A percentile compares a stretch with the other conserved stretches of the same genome.
Evolutionary conservation across 2,888 invertebrate species (phyloP).

Genomic region (Zelleria hepariella): DNA sequence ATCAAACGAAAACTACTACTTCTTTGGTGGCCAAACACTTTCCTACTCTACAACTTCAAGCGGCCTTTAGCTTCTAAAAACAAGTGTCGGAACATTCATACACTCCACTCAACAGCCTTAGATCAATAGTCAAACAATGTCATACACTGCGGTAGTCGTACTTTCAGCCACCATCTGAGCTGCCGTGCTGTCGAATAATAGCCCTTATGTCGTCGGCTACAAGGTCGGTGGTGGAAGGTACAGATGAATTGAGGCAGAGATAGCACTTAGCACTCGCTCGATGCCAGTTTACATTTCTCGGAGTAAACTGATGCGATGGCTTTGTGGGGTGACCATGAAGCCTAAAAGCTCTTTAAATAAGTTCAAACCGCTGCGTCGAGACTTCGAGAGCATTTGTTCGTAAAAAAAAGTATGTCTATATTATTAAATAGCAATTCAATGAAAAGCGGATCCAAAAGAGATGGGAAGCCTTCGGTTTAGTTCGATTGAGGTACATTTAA

Average conservation of each 20-base stretch:
- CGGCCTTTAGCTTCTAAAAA: background rate
- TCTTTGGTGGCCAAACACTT: too few relatives aligned
- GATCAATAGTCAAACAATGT: conserved; percentile 2
- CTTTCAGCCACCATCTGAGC: background rate
- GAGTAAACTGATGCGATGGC: conserved; percentile 13
- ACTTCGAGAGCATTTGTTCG: too few relatives aligned
- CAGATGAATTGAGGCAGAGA: background rate
- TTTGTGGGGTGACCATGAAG: background rate
- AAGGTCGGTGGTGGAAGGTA: background rate
- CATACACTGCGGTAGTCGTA: background rate
- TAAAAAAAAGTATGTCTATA: too few relatives aligned
- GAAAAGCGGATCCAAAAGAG: too few relatives aligned
- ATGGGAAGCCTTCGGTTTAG: too few relatives aligned
- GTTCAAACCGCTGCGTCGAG: too few relatives aligned
- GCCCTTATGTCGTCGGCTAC: background rate
- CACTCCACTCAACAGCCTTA: background rate
- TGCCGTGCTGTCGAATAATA: background rate
- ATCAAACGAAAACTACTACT: too few relatives aligned
- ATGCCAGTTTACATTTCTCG: conserved; percentile 15
- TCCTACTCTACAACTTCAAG: too few relatives aligned
- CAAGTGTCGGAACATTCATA: background rate
- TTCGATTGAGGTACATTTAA: too few relatives aligned
- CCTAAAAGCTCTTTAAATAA: too few relatives aligned
- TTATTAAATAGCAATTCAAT: too few relatives aligned
- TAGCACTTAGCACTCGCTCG: conserved; percentile 15